Conservation (phyloP, 2,113 vertebrate genomes). For the Otus sunia region DNA sequence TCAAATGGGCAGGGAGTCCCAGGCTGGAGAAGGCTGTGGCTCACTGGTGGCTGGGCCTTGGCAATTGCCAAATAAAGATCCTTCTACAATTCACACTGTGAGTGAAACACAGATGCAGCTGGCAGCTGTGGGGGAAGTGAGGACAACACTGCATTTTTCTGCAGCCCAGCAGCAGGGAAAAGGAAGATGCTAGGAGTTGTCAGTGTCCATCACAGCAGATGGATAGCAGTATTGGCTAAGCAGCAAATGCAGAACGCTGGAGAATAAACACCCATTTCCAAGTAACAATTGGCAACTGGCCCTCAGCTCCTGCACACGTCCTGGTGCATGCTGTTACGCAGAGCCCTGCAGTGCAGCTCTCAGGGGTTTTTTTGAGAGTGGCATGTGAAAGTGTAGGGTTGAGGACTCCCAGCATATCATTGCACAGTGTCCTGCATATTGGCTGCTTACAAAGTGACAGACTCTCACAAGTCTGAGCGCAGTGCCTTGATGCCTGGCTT, state of each 20-base stretch:
- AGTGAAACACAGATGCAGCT: neutral
- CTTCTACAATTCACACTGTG: fast-evolving
- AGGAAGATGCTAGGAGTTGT: neutral
- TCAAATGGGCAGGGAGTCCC: neutral
- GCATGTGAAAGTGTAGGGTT: neutral
- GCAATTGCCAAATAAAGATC: neutral
- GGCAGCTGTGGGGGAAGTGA: fast-evolving
- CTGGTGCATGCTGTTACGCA: fast-evolving
- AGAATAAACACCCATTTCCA: neutral
- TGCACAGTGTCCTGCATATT: neutral
- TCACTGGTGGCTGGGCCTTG: fast-evolving
- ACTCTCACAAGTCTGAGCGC: fast-evolving
- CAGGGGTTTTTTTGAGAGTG: neutral
- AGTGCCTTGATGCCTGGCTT: neutral
- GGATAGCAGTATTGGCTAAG: neutral
- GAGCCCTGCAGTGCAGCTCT: neutral
- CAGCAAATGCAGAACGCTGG: neutral
- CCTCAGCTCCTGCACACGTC: fast-evolving
- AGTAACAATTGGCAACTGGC: neutral
- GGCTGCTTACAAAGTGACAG: neutral
- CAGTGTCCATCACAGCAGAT: neutral
- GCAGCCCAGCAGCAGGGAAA: neutral
- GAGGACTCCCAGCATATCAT: neutral
- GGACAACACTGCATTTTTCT: neutral
- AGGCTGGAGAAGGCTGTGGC: neutral